These are phyloP conservation scores for Bos indicus DNA, from an alignment of 2,113 vertebrate species.

Conservation along the genomic window DNA sequence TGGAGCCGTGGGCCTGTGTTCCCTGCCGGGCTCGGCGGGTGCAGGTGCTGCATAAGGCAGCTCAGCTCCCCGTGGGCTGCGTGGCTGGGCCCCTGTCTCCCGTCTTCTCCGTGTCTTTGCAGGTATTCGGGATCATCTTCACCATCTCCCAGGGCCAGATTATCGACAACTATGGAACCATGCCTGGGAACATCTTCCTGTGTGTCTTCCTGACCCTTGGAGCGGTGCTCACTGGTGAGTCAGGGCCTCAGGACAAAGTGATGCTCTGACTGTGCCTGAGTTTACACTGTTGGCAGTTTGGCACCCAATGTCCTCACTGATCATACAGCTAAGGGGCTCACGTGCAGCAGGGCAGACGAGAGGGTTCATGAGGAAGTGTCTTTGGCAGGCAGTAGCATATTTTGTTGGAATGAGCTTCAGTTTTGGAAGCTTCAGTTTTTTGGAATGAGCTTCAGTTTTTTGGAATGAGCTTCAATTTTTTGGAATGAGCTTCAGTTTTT, in stretches of 20 bases:
- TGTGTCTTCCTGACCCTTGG: slow-evolving; percentile 89
- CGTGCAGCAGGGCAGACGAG: not conserved
- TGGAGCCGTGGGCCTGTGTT: not conserved
- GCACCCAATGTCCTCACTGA: not conserved
- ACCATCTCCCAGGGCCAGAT: slow-evolving; percentile 93
- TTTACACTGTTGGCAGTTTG: not conserved
- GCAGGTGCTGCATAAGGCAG: not conserved
- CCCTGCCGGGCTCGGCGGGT: not conserved
- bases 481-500: too few relatives aligned
- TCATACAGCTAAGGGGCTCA: not conserved
- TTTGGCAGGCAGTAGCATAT: not conserved
- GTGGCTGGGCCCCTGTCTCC: not conserved
- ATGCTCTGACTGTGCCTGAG: not conserved
- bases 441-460: too few relatives aligned
- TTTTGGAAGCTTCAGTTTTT: not conserved
- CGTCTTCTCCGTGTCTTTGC: slow-evolving; percentile 41
- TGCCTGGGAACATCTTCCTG: slow-evolving; percentile 91
- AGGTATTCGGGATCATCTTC: slow-evolving; percentile 97
- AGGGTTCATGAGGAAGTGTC: not conserved
- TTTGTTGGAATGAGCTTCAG: not conserved
- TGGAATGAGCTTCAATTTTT: too few relatives aligned
- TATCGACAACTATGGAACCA: slow-evolving; percentile 86
- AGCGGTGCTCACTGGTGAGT: slow-evolving; percentile 88
- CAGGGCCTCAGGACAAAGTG: not conserved
- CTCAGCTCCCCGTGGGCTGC: not conserved